phyloP scores from a whole-genome alignment of 2,113 vertebrate species.

The Gavia stellata region DNA sequence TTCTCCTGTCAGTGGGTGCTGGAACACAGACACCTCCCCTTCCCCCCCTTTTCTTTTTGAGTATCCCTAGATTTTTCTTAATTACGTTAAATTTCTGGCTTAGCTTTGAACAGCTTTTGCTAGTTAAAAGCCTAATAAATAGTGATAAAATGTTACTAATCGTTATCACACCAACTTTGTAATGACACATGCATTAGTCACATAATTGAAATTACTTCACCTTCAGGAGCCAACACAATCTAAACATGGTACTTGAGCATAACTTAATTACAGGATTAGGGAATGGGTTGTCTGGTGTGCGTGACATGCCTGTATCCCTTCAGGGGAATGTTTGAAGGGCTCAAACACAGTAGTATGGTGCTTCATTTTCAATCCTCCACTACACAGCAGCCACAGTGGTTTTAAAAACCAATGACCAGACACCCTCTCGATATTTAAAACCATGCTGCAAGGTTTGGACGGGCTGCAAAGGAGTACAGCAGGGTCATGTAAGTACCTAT shows the following conservation, averaged over 20 bases:
- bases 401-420: not conserved
- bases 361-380: not conserved
- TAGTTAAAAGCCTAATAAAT: not conserved
- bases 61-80: not conserved
- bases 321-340: not conserved
- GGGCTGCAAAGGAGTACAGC: not conserved
- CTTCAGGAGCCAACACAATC: not conserved
- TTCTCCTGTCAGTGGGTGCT: not conserved
- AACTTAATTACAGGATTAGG: not conserved
- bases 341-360: not conserved
- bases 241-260: not conserved
- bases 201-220: not conserved
- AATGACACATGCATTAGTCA: not conserved
- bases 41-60: accelerated
- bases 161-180: not conserved
- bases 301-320: not conserved
- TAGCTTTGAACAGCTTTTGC: not conserved
- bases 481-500: not conserved
- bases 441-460: not conserved
- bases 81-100: not conserved
- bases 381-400: not conserved
- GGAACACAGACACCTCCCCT: accelerated
- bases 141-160: not conserved
- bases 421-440: not conserved
- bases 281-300: not conserved